phyloP scores from a whole-genome alignment of 2,797 vertebrate genomes.

The Brachyalestes nurse region DNA sequence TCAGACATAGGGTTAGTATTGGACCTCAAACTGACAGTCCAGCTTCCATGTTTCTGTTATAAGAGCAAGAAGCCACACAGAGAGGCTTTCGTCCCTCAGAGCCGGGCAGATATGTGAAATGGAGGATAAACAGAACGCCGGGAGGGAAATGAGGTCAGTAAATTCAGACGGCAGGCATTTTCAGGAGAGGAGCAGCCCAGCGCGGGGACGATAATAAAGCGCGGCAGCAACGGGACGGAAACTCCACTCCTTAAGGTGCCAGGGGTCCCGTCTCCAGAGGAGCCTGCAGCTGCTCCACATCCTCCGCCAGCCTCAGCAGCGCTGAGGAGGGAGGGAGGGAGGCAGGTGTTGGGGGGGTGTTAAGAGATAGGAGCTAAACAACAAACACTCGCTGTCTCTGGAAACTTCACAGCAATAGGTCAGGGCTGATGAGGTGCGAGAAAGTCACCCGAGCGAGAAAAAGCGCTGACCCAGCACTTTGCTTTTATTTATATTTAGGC shows the following conservation, averaged over 20 bases:
- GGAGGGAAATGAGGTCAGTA: constrained; percentile 73
- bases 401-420: constrained; percentile 55
- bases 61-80: constrained; percentile 58
- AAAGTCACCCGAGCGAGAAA: constrained; percentile 34
- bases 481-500: constrained; percentile 45
- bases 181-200: constrained; percentile 41
- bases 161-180: constrained; percentile 62
- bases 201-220: constrained; percentile 71
- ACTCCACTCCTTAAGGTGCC: constrained; percentile 63
- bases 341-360: neutral
- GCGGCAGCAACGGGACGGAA: constrained; percentile 71
- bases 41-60: constrained; percentile 42
- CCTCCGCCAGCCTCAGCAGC: constrained; percentile 57
- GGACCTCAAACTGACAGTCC: neutral
- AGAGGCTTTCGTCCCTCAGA: constrained; percentile 40
- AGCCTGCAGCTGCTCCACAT: constrained; percentile 73
- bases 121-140: constrained; percentile 66
- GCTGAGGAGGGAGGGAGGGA: too few species aligned
- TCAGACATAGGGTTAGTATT: too few species aligned
- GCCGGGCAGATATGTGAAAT: constrained; percentile 58
- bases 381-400: constrained; percentile 8
- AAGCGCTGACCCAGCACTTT: constrained; percentile 63
- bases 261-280: constrained; percentile 66
- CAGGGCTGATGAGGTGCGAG: constrained; percentile 10
- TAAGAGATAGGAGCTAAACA: neutral